A percentile compares a stretch with the other conserved stretches of the same genome.
Conservation (phyloP, 2,797 vertebrate genomes). For the Lithobates sylvaticus region DNA sequence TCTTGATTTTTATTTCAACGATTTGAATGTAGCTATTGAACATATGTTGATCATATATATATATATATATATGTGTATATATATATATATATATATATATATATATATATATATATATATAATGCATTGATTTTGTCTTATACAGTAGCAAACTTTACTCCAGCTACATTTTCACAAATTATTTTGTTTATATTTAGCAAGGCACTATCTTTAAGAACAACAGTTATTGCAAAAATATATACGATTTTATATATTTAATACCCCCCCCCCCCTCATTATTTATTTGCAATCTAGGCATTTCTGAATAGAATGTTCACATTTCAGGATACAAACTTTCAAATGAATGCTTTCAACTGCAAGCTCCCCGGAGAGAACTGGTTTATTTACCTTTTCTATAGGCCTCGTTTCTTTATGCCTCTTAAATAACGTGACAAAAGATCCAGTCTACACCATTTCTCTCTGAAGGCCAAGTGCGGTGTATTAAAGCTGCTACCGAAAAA, state of each 20-base stretch:
- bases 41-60: no score
- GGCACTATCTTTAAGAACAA: neutral
- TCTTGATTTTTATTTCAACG: no score
- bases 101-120: neutral
- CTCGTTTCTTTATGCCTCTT: constrained; percentile 29
- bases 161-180: neutral
- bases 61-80: neutral
- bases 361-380: neutral
- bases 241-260: neutral
- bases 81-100: neutral
- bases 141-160: neutral
- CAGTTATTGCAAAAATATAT: neutral
- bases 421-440: constrained; percentile 43
- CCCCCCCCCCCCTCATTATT: no score
- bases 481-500: neutral
- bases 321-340: constrained; percentile 22
- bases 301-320: neutral
- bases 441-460: constrained; percentile 20
- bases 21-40: no score
- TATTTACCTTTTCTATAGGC: constrained; percentile 11
- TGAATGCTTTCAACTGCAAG: constrained; percentile 9
- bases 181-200: neutral
- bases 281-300: neutral
- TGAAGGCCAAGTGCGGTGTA: constrained; percentile 9
- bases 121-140: neutral